Conservation (phyloP, 2,113 vertebrate species). For the Perccottus glenii region DNA sequence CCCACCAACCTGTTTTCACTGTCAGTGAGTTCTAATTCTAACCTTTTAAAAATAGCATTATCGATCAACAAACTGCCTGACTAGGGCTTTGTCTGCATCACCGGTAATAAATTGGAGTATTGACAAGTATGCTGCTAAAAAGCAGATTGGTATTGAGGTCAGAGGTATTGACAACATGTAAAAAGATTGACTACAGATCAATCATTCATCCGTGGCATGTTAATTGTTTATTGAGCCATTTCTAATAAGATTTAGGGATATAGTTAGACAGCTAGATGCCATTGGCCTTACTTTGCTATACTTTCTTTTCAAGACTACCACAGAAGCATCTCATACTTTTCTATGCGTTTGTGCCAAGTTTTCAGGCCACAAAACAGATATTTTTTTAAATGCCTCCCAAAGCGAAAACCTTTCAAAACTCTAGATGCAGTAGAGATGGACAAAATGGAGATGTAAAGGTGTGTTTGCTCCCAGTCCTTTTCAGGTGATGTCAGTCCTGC, state of each 20-base stretch:
- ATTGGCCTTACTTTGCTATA: no score
- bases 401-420: no score
- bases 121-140: conserved; percentile 56
- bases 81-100: conserved; percentile 38
- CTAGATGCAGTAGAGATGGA: no score
- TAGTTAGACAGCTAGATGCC: not conserved
- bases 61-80: conserved; percentile 51
- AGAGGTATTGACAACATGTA: conserved; percentile 75
- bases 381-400: no score
- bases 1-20: conserved; percentile 54
- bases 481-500: no score
- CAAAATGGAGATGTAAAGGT: no score
- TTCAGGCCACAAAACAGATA: no score
- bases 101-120: conserved; percentile 72
- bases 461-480: no score
- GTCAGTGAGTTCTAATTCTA: conserved; percentile 43
- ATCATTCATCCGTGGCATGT: conserved; percentile 55
- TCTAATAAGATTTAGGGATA: conserved; percentile 22
- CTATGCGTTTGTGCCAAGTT: no score
- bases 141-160: conserved; percentile 77
- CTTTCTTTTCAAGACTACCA: no score
- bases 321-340: no score
- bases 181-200: conserved; percentile 65
- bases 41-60: conserved; percentile 50
- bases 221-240: conserved; percentile 24